Conservation (phyloP, 2,888 invertebrate genomes). For the Liopterus haemorrhoidalis region DNA sequence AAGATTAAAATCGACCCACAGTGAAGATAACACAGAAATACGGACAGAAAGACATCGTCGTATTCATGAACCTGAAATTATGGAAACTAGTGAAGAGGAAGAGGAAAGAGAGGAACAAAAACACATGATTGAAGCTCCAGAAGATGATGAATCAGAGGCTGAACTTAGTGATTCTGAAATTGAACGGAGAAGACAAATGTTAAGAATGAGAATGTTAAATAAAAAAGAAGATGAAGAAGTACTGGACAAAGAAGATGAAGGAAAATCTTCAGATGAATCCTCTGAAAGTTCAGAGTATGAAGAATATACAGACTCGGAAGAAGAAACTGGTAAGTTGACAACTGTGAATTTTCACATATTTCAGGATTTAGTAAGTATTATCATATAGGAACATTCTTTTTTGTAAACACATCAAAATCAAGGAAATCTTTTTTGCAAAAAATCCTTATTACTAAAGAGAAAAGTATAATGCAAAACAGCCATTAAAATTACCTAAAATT, state of each 20-base stretch:
- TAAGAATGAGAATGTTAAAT: constrained; percentile 61
- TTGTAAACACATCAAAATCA: too few relatives aligned
- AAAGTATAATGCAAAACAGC: too few relatives aligned
- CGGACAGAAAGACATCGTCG: constrained; percentile 56
- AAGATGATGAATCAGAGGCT: constrained; percentile 67
- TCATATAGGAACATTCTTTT: too few relatives aligned
- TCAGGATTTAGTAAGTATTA: too few relatives aligned
- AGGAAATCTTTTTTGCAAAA: too few relatives aligned
- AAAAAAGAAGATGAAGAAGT: constrained; percentile 70
- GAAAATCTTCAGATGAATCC: constrained; percentile 59
- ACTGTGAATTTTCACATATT: too few relatives aligned
- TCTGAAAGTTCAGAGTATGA: constrained; percentile 77
- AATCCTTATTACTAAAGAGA: too few relatives aligned
- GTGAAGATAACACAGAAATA: constrained; percentile 48
- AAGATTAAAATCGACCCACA: constrained; percentile 54
- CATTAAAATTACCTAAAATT: too few relatives aligned
- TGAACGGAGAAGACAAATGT: constrained; percentile 67
- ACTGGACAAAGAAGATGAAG: constrained; percentile 68
- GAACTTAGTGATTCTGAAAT: constrained; percentile 81
- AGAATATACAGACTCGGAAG: constrained; percentile 82
- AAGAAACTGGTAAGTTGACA: constrained; percentile 68
- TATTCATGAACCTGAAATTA: constrained; percentile 63
- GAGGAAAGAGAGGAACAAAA: constrained; percentile 47
- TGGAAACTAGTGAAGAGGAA: constrained; percentile 57
- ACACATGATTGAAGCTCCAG: constrained; percentile 45